Evolutionary conservation across 2,888 invertebrate species (phyloP), one percentile per base, ranked within the genome.

Genomic region (Lutraria lutraria): DNA sequence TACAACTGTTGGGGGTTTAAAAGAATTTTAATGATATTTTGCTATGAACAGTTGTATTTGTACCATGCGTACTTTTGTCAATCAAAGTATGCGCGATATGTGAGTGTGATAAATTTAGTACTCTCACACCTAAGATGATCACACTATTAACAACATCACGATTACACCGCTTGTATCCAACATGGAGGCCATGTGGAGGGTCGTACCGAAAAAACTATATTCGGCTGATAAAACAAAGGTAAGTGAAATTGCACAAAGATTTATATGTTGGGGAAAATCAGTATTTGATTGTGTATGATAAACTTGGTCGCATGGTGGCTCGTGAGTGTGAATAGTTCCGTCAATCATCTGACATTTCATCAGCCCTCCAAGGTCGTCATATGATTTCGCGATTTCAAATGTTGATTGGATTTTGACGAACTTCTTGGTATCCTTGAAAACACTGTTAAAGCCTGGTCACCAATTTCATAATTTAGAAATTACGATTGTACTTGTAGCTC

Each of bases 111-210:
- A 19, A 13, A 25, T 68, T 68, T 68, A 25, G 63, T 68, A 68
- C 63, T 8, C 63, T 68, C 63, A 13, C 25, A 68, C 63, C 63
- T 68, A 68, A 68, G 1, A n/a, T 68, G n/a, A 13, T 25, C 2
- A 43, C 63, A 68, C 63, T n/a, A 25, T 68, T 25, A 68, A 6
- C 25, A 68, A 68, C 63, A 68, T 68, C 25, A 25, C 25, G 12
- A 25, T 12, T 13, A 63, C 63, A 68, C 63, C 63, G 63, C 25
- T 68, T 21, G 21, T 25, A 68, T n/a, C 25, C 87, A 87, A 53
- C 76, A 87, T 87, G 87, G 87, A 83, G 25, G 31, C 87, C 83
- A 87, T 87, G 87, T 87, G 87, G 87, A 87, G 82, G 68, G 34
- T 87, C 29, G 68, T 79, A 29, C 87, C 72, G 29, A 83, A 56